Percentiles rank a stretch among this genome's conserved stretches.
Conservation (phyloP, 2,113 vertebrate genomes). For the Colistium nudipinnis region DNA sequence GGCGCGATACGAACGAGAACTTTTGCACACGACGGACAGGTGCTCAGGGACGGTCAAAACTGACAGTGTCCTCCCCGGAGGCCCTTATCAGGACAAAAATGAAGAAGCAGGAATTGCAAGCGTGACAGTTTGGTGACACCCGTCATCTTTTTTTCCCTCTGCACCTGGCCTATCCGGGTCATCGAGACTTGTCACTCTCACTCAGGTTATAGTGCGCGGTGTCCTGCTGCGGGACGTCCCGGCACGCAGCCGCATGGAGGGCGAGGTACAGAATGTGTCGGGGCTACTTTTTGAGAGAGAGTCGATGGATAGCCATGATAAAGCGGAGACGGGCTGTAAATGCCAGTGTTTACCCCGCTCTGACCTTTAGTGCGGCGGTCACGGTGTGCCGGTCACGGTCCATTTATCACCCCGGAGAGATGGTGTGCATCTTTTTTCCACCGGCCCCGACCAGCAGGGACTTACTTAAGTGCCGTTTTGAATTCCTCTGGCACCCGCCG, state of each 20-base stretch:
- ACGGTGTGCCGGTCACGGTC: conserved; percentile 41
- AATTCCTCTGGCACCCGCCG: conserved; percentile 47
- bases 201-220: conserved; percentile 34
- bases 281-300: background rate
- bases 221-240: conserved; percentile 27
- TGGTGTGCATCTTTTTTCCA: conserved; percentile 37
- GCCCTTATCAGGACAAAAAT: conserved; percentile 41
- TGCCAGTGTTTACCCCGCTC: conserved; percentile 11
- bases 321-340: conserved; percentile 41
- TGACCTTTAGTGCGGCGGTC: conserved; percentile 46
- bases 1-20: conserved; percentile 19
- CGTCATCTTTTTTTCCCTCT: conserved; percentile 55
- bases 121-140: conserved; percentile 64
- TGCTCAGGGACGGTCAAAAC: conserved; percentile 57
- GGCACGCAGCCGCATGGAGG: conserved; percentile 10
- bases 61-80: conserved; percentile 54
- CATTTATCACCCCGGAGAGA: conserved; percentile 57
- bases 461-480: conserved; percentile 38
- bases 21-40: conserved; percentile 55
- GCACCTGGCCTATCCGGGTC: conserved; percentile 62
- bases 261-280: conserved; percentile 10
- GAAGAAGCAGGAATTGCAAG: conserved; percentile 57
- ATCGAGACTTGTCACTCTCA: conserved; percentile 43
- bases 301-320: background rate
- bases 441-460: conserved; percentile 9